Percentiles rank a stretch among this genome's conserved stretches.
Conservation (phyloP, 2,797 vertebrate genomes). For the Rhinatrema bivittatum region DNA sequence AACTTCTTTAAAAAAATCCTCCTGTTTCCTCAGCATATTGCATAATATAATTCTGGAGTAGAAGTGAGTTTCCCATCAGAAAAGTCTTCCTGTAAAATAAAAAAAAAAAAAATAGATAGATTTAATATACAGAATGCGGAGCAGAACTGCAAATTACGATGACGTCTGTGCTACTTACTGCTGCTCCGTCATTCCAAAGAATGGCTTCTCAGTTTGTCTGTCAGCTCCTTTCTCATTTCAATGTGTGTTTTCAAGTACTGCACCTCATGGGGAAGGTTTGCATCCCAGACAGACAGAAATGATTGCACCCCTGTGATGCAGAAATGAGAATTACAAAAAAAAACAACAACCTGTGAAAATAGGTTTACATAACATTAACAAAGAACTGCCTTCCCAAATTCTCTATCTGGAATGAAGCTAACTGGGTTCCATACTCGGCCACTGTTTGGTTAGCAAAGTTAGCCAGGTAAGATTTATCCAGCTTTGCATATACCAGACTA, state of each 20-base stretch:
- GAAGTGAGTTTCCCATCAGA: no score
- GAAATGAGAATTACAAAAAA: no score
- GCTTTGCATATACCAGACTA: no score
- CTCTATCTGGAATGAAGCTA: conserved; percentile 1
- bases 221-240: conserved; percentile 73
- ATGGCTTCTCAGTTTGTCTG: conserved; percentile 72
- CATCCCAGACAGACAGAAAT: conserved; percentile 79
- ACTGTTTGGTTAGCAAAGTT: no score
- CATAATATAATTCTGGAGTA: no score
- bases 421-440: no score
- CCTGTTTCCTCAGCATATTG: no score
- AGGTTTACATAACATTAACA: neutral
- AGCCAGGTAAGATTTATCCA: no score
- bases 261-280: conserved; percentile 76
- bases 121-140: neutral
- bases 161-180: neutral
- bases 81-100: conserved; percentile 1
- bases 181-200: conserved; percentile 48
- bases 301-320: conserved; percentile 66
- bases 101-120: conserved; percentile 9
- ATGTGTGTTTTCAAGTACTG: conserved; percentile 80
- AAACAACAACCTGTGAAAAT: no score
- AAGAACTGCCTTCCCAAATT: neutral
- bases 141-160: neutral
- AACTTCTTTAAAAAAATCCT: no score